Conservation (phyloP, 2,797 vertebrate species). For the Cyprinella venusta region DNA sequence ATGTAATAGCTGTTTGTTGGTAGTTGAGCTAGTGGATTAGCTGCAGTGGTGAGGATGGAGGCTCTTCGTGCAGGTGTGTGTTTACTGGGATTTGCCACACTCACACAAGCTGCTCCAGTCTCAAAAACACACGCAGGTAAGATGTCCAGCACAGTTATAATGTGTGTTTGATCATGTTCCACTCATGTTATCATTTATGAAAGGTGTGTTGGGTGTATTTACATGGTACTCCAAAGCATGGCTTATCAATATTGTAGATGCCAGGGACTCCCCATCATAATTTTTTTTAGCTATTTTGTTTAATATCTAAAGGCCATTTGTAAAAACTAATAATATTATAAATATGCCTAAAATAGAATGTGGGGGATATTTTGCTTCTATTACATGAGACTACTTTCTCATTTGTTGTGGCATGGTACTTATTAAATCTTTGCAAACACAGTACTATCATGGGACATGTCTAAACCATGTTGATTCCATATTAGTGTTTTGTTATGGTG, state of each 20-base stretch:
- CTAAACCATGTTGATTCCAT: not conserved
- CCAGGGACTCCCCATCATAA: not conserved
- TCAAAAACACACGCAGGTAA: conserved; percentile 73
- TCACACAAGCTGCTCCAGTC: conserved; percentile 74
- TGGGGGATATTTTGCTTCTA: not conserved
- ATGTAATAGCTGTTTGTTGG: conserved; percentile 43
- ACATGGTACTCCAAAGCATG: not conserved
- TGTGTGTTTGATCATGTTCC: not conserved
- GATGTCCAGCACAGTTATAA: conserved; percentile 29
- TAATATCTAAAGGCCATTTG: not conserved
- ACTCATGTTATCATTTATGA: not conserved
- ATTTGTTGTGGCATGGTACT: not conserved
- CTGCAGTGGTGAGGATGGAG: conserved; percentile 73
- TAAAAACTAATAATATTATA: not conserved
- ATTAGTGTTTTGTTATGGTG: not conserved
- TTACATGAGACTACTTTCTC: not conserved
- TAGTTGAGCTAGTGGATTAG: conserved; percentile 59
- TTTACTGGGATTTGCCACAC: conserved; percentile 70
- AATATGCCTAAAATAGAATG: not conserved
- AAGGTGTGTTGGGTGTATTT: not conserved
- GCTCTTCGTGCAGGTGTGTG: conserved; percentile 68
- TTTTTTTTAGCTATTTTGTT: not conserved
- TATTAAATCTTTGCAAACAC: not conserved
- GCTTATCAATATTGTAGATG: not conserved
- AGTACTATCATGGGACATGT: not conserved